phyloP scores from a whole-genome alignment of 2,113 vertebrate genomes.

The Aptenodytes patagonicus region DNA sequence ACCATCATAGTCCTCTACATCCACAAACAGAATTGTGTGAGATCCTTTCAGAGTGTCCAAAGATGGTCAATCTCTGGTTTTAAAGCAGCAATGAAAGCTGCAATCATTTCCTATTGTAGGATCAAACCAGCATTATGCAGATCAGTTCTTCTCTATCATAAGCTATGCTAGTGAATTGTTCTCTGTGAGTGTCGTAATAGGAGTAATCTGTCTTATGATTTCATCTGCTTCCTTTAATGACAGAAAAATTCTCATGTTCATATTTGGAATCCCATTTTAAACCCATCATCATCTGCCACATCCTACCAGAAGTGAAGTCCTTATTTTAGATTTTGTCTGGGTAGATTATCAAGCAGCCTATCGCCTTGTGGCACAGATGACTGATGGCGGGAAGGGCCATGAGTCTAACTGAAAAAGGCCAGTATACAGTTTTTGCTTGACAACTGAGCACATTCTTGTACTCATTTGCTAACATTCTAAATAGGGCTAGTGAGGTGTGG shows the following conservation, averaged over 20 bases:
- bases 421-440: neutral
- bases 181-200: fast-evolving
- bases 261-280: neutral
- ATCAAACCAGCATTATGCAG: neutral
- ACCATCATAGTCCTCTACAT: neutral
- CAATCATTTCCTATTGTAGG: neutral
- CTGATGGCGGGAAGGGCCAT: neutral
- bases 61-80: neutral
- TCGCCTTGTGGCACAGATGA: neutral
- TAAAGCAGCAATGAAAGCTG: neutral
- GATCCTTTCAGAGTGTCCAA: neutral
- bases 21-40: neutral
- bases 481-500: neutral
- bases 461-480: neutral
- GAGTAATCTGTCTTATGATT: neutral
- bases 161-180: neutral
- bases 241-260: neutral
- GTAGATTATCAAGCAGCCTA: neutral
- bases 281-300: neutral
- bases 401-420: neutral
- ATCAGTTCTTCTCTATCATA: neutral
- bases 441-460: neutral
- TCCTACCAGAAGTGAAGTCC: neutral
- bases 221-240: neutral
- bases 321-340: neutral